These are phyloP conservation scores for Scelioninae gen. 2 DNA, from an alignment of 2,888 invertebrate genomes.

Conservation along the genomic window DNA sequence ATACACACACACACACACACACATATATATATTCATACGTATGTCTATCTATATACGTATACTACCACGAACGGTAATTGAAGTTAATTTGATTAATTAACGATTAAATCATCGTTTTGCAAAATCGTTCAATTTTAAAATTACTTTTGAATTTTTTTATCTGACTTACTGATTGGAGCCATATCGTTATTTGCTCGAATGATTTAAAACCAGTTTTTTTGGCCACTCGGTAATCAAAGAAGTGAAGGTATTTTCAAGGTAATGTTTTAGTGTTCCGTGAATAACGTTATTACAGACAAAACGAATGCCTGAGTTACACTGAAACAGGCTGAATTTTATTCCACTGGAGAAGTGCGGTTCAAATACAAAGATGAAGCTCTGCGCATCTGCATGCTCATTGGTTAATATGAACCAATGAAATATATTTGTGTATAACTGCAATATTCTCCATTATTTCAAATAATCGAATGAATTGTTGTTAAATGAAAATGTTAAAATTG, in stretches of 20 bases:
- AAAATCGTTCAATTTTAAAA: neutral
- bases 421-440: neutral
- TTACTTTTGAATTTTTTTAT: neutral
- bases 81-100: no score
- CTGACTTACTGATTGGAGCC: slow-evolving; percentile 44
- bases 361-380: slow-evolving; percentile 1
- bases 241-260: slow-evolving; percentile 31
- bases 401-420: slow-evolving; percentile 7
- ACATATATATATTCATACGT: no score
- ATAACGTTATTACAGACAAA: neutral
- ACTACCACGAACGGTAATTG: no score
- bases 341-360: slow-evolving; percentile 24
- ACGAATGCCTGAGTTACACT: slow-evolving; percentile 10
- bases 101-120: neutral
- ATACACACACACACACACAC: no score
- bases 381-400: slow-evolving; percentile 20
- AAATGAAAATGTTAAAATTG: no score
- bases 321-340: slow-evolving; percentile 19
- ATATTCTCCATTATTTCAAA: neutral
- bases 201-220: slow-evolving; percentile 5
- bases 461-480: neutral
- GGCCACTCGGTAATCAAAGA: slow-evolving; percentile 1
- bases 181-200: slow-evolving; percentile 19
- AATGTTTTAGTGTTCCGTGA: slow-evolving; percentile 11
- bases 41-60: no score